These are phyloP conservation scores for Stichodactyla mertensii DNA, from an alignment of 64 coral and sea anemone species.

Conservation along the genomic window DNA sequence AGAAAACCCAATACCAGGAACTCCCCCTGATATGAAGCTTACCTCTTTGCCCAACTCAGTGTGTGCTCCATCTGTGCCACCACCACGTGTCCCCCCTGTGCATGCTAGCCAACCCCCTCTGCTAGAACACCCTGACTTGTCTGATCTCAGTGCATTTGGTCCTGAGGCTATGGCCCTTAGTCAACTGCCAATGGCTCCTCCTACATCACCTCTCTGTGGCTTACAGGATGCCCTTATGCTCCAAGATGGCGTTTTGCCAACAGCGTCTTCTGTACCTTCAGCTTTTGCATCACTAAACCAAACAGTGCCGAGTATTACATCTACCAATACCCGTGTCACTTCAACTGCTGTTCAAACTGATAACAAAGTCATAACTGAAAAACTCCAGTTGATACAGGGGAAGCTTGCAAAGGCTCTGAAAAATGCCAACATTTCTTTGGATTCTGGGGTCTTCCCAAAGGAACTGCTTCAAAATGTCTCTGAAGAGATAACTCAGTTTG, in stretches of 20 bases:
- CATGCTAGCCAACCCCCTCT: slow-evolving; percentile 83
- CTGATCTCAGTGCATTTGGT: slow-evolving; percentile 57
- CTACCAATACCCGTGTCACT: slow-evolving; percentile 58
- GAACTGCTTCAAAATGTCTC: slow-evolving; percentile 81
- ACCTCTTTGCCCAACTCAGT: slow-evolving; percentile 63
- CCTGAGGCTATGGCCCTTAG: slow-evolving; percentile 47
- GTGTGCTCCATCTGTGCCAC: slow-evolving; percentile 77
- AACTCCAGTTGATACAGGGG: slow-evolving; percentile 81
- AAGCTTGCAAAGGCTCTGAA: slow-evolving; percentile 80
- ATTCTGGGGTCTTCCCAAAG: slow-evolving; percentile 48
- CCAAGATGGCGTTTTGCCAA: slow-evolving; percentile 48
- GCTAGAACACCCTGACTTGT: slow-evolving; percentile 70
- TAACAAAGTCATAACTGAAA: slow-evolving; percentile 82
- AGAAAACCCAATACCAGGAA: slow-evolving; percentile 77
- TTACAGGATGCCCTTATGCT: slow-evolving; percentile 47
- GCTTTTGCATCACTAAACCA: slow-evolving; percentile 69
- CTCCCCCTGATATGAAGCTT: slow-evolving; percentile 77
- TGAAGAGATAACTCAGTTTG: slow-evolving; percentile 53
- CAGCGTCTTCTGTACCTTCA: slow-evolving; percentile 61
- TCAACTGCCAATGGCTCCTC: slow-evolving; percentile 64
- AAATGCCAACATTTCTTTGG: slow-evolving; percentile 58
- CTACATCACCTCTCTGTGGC: slow-evolving; percentile 63
- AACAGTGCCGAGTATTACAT: slow-evolving; percentile 60
- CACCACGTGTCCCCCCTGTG: slow-evolving; percentile 89
- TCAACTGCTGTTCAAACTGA: slow-evolving; percentile 93